These are phyloP conservation scores for Macrosoma leucophasiata DNA, from an alignment of 2,888 invertebrate genomes.

Conservation along the genomic window DNA sequence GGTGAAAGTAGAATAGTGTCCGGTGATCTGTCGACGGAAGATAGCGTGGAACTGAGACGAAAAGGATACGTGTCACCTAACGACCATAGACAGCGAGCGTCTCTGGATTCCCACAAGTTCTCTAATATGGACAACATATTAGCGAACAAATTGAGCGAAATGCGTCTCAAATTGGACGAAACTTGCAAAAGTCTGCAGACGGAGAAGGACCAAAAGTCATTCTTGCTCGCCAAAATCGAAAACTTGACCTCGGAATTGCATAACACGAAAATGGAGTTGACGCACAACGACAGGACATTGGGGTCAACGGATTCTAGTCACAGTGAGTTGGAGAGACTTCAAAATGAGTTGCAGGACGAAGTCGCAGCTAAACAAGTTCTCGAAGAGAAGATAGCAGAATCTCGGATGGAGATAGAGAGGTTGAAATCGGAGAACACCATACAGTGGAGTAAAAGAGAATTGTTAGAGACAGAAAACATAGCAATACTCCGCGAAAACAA, in stretches of 20 bases:
- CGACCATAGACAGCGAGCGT: constrained; percentile 58
- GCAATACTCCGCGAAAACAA: constrained; percentile 93
- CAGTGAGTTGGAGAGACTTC: constrained; percentile 61
- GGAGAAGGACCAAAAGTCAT: constrained; percentile 63
- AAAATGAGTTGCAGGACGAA: constrained; percentile 67
- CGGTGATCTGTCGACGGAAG: constrained; percentile 54
- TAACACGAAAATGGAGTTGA: constrained; percentile 53
- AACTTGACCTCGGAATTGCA: constrained; percentile 55
- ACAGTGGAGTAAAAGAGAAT: constrained; percentile 94
- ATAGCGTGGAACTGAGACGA: constrained; percentile 58
- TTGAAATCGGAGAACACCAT: constrained; percentile 94
- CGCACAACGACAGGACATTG: constrained; percentile 57
- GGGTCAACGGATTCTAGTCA: constrained; percentile 68
- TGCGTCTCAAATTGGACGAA: constrained; percentile 56
- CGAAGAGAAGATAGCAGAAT: constrained; percentile 61
- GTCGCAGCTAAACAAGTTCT: constrained; percentile 64
- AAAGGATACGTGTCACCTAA: constrained; percentile 52
- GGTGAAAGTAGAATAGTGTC: constrained; percentile 62
- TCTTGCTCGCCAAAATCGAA: constrained; percentile 57
- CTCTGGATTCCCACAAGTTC: constrained; percentile 64
- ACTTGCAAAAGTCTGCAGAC: constrained; percentile 54
- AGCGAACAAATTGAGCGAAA: constrained; percentile 56
- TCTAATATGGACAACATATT: constrained; percentile 62
- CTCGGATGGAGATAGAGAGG: constrained; percentile 82
- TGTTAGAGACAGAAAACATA: constrained; percentile 92